Evolutionary conservation across 2,888 invertebrate species (phyloP).

Genomic region (Leptinotarsa peninsularis): DNA sequence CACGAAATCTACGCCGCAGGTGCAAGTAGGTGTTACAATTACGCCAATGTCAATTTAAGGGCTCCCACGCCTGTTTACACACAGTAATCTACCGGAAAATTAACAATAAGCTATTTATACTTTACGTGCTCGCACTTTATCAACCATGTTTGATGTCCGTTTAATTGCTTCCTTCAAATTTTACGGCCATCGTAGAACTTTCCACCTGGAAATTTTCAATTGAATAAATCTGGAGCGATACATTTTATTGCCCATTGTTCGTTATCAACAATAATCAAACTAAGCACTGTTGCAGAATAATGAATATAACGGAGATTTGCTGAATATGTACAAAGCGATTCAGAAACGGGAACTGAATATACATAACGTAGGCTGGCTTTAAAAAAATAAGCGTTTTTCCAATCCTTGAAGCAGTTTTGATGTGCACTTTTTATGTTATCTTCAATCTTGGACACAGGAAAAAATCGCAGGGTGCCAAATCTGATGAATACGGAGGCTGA

Average conservation of each 20-base stretch:
- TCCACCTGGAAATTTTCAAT: slow-evolving; percentile 12
- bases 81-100: slow-evolving; percentile 30
- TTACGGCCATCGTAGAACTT: not conserved
- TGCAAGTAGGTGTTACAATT: slow-evolving; percentile 24
- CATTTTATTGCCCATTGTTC: slow-evolving; percentile 7
- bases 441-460: too few relatives aligned
- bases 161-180: slow-evolving; percentile 11
- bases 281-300: too few relatives aligned
- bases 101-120: slow-evolving; percentile 26
- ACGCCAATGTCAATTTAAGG: slow-evolving; percentile 20
- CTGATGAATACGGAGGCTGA: too few relatives aligned
- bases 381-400: too few relatives aligned
- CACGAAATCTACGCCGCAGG: slow-evolving; percentile 11
- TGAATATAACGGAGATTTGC: too few relatives aligned
- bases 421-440: too few relatives aligned
- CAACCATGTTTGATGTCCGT: slow-evolving; percentile 21
- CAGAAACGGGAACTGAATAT: too few relatives aligned
- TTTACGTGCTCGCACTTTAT: slow-evolving; percentile 8
- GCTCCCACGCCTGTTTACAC: slow-evolving; percentile 28
- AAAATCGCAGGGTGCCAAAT: too few relatives aligned
- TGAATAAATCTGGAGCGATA: not conserved
- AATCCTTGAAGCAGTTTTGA: too few relatives aligned
- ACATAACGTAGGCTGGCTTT: too few relatives aligned
- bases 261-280: not conserved
- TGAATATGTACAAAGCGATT: too few relatives aligned